Percentiles rank a stretch among this genome's conserved stretches.
These are phyloP conservation scores for Zapus hudsonius DNA, from an alignment of 2,113 vertebrate genomes.

Conservation along the genomic window DNA sequence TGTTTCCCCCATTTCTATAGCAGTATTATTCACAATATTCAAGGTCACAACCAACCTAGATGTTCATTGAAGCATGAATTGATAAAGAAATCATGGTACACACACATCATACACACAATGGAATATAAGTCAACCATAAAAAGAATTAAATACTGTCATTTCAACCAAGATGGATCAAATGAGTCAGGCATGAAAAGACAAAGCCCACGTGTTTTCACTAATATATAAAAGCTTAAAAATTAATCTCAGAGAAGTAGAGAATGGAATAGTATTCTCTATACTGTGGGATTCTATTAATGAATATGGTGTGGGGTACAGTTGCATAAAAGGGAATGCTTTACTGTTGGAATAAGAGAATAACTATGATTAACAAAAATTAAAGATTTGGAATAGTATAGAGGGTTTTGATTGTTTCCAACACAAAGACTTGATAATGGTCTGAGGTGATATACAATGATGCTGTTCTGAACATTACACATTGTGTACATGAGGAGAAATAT, in stretches of 20 bases:
- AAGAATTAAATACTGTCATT: background rate
- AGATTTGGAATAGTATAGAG: background rate
- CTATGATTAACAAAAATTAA: background rate
- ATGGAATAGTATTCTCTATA: background rate
- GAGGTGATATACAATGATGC: background rate
- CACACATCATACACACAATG: too few relatives aligned
- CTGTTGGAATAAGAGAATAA: background rate
- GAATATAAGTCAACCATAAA: background rate
- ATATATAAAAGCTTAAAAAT: background rate
- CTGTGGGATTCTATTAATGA: too few relatives aligned
- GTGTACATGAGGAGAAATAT: background rate
- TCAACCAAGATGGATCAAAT: background rate
- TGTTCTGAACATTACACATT: background rate
- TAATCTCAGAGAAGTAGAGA: background rate
- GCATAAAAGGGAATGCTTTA: background rate
- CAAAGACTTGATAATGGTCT: background rate
- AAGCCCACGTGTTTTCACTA: background rate
- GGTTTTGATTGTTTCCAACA: background rate
- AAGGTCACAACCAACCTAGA: background rate
- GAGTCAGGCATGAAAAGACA: background rate
- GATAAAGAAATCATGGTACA: background rate
- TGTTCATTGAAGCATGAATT: background rate
- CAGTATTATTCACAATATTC: background rate
- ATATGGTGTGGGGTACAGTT: background rate
- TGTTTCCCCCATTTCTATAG: background rate